Base-by-base conservation (phyloP, 1,140 invertebrate genomes). In the Drosophila subobscura region DNA sequence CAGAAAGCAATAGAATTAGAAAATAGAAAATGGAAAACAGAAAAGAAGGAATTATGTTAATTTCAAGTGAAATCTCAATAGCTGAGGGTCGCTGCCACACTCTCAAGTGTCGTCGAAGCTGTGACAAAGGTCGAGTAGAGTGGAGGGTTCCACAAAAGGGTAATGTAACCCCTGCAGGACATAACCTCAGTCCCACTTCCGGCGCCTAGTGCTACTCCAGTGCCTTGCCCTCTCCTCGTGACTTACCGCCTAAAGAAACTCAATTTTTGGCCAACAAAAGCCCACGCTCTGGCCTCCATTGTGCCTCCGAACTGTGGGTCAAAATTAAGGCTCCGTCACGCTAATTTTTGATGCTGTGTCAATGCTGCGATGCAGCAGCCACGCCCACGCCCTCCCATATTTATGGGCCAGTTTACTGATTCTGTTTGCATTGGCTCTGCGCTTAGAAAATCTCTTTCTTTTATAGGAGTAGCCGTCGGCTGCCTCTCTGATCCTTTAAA, bases 1-100 rank as follows among this genome's bases (percentile, higher is more conserved):
- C 47, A 33, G 40, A 51, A 53, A 50, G 73, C 54, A 57, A 44
- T 29, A 51, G 25, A 16, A 20, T 25, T 37, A 33, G 51, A 16
- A 52, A 22, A 46, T 5, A 37, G 49, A 47, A 42, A 57, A 41
- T n/a, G 10, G 27, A 29, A 70, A 40, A 44, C 60, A 67, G 65
- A 81, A 74, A 83, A 75, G 55, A 46, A 81, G 72, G 76, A 88
- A 88, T 88, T 88, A 88, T 88, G 83, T 88, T 88, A 88, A 88
- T 88, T 88, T 88, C 79, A 88, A 88, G 66, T 75, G 74, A 88
- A 75, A 78, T 71, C 51, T 33, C 65, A 53, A 58, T 53, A 70
- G 53, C 57, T 4, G 10, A 37, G 59, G 47, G 51, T 37, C 27
- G 29, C 33, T 33, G 50, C 16, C 54, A 20, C 53, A 41, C 42